Percentiles rank a stretch among this genome's conserved stretches.
phyloP scores from a whole-genome alignment of 2,797 vertebrate genomes.

The Takifugu rubripes region DNA sequence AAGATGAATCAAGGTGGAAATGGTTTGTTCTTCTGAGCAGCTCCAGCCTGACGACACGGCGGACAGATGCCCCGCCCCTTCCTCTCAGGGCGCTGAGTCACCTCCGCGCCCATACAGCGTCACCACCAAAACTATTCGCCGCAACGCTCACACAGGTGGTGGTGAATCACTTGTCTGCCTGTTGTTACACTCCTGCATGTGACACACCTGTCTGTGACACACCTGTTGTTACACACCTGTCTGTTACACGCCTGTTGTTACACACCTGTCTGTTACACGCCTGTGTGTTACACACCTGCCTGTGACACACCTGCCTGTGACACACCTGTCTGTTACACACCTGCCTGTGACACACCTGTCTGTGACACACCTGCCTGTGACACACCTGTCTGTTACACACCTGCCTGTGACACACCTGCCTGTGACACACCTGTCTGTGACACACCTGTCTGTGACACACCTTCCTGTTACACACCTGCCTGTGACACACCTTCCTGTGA shows the following conservation, averaged over 20 bases:
- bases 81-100: not conserved
- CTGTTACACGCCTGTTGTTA: not conserved
- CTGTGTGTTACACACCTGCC: not conserved
- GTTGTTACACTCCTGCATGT: not conserved
- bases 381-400: not conserved
- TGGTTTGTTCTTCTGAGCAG: not conserved
- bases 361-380: too few species aligned
- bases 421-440: not conserved
- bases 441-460: not conserved
- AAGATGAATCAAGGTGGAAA: not conserved
- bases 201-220: not conserved
- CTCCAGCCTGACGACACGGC: slow-evolving; percentile 36
- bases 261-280: not conserved
- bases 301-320: not conserved
- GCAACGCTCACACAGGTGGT: slow-evolving; percentile 47
- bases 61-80: slow-evolving; percentile 20
- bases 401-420: not conserved
- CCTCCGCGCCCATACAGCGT: slow-evolving; percentile 39
- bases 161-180: slow-evolving; percentile 12
- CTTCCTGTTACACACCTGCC: not conserved
- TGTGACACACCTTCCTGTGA: not conserved
- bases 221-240: not conserved
- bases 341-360: too few species aligned
- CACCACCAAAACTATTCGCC: slow-evolving; percentile 61
- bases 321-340: not conserved